These are phyloP conservation scores for Junonia oenone DNA, from an alignment of 2,888 invertebrate genomes.

Conservation along the genomic window DNA sequence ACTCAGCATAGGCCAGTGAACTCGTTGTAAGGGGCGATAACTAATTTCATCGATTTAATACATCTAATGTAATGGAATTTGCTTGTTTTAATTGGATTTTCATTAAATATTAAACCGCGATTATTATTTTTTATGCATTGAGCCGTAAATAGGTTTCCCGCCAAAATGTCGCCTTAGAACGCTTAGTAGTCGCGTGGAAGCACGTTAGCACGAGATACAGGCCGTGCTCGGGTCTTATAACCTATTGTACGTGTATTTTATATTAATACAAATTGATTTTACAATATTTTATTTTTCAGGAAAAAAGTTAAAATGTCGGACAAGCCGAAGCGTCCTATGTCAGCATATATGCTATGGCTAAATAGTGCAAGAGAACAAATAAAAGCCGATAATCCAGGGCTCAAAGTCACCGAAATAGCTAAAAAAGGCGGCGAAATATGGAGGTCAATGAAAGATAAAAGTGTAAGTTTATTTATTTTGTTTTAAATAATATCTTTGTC, in stretches of 20 bases:
- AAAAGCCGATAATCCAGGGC: slow-evolving; percentile 93
- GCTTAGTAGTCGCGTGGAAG: slow-evolving; percentile 45
- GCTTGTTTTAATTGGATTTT: slow-evolving; percentile 31
- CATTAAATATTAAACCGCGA: slow-evolving; percentile 22
- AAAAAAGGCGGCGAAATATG: slow-evolving; percentile 98
- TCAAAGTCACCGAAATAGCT: slow-evolving; percentile 94
- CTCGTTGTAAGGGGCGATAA: slow-evolving; percentile 72
- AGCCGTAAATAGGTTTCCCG: slow-evolving; percentile 65
- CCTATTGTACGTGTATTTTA: slow-evolving; percentile 48
- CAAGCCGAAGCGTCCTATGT: slow-evolving; percentile 96
- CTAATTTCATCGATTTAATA: slow-evolving; percentile 46
- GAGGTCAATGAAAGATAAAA: slow-evolving; percentile 93
- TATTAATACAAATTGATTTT: slow-evolving; percentile 31
- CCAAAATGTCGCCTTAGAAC: slow-evolving; percentile 71
- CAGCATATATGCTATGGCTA: slow-evolving; percentile 97
- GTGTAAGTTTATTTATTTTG: slow-evolving; percentile 75
- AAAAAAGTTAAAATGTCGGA: slow-evolving; percentile 86
- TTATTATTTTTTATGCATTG: slow-evolving; percentile 25
- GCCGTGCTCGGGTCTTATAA: slow-evolving; percentile 34
- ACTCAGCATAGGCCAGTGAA: slow-evolving; percentile 77
- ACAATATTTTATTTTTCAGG: slow-evolving; percentile 50
- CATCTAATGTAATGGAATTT: slow-evolving; percentile 33
- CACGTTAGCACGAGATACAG: slow-evolving; percentile 38
- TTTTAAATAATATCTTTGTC: slow-evolving; percentile 15
- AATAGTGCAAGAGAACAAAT: slow-evolving; percentile 92